A percentile compares a stretch with the other conserved stretches of the same genome.
These are phyloP conservation scores for Tromatobia lineatoria DNA, from an alignment of 2,888 invertebrate species.

Conservation along the genomic window DNA sequence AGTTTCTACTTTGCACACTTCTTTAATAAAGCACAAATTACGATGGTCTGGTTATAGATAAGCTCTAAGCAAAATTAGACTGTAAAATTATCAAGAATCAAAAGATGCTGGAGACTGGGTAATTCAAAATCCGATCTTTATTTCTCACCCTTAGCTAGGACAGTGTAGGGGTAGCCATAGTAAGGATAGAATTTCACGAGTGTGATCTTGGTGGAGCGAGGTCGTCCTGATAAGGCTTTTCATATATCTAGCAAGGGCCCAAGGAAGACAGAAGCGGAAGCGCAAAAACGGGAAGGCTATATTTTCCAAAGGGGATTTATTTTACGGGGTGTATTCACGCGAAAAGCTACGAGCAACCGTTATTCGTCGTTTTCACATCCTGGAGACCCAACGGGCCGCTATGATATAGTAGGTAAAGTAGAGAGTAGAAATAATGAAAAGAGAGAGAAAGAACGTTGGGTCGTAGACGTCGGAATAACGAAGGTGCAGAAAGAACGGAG, in stretches of 20 bases:
- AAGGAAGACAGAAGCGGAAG: neutral
- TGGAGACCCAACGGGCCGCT: constrained; percentile 32
- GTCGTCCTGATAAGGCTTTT: constrained; percentile 42
- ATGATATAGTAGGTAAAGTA: constrained; percentile 14
- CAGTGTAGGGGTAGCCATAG: neutral
- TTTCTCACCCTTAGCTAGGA: neutral
- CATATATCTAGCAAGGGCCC: neutral
- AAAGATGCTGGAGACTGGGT: neutral
- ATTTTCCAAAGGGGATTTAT: constrained; percentile 44
- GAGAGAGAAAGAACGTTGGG: constrained; percentile 39
- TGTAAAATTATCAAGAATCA: neutral
- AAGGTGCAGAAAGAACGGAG: neutral
- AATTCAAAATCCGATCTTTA: constrained; percentile 25
- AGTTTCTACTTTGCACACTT: too few species aligned
- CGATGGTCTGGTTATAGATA: too few species aligned
- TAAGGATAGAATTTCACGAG: constrained; percentile 21
- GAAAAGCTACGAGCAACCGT: constrained; percentile 28
- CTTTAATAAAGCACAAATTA: too few species aligned
- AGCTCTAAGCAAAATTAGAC: too few species aligned
- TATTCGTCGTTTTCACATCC: constrained; percentile 51
- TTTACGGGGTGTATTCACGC: constrained; percentile 34
- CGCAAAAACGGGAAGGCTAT: constrained; percentile 28
- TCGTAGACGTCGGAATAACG: constrained; percentile 32
- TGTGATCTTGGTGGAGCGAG: constrained; percentile 16
- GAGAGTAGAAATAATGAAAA: neutral